A percentile compares a stretch with the other conserved stretches of the same genome.
Conservation (phyloP, 2,797 vertebrate genomes). For the Antennarius maculatus region DNA sequence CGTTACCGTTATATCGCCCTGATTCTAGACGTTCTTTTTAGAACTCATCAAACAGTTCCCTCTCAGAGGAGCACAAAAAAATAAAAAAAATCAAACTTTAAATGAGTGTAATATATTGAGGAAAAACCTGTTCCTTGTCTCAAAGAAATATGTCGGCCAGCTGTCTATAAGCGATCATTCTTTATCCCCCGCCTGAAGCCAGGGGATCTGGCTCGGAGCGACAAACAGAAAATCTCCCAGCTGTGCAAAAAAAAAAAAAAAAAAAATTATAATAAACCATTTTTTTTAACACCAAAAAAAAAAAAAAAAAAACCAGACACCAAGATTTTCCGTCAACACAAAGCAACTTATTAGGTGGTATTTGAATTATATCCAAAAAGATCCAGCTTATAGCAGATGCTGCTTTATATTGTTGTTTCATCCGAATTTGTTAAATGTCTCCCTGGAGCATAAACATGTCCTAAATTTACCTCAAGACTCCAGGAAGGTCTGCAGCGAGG, state of each 20-base stretch:
- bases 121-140: not conserved
- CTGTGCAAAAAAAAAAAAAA: not conserved
- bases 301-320: not conserved
- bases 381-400: not conserved
- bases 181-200: constrained; percentile 4
- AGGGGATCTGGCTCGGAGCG: not conserved
- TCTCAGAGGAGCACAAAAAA: too few relatives aligned
- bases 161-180: not conserved
- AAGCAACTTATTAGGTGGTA: too few relatives aligned
- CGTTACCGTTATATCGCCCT: not conserved
- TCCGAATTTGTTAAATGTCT: not conserved
- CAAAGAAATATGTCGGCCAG: not conserved
- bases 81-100: not conserved
- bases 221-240: constrained; percentile 6
- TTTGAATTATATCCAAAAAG: not conserved
- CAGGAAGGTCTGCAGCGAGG: too few relatives aligned
- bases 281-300: constrained; percentile 1
- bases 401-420: not conserved
- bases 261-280: not conserved
- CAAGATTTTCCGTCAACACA: not conserved
- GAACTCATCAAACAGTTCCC: not conserved
- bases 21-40: not conserved
- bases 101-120: not conserved
- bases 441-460: not conserved
- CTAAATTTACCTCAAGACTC: not conserved